Evolutionary conservation across 1,140 invertebrate species (phyloP), one percentile per base, ranked within the genome.

Genomic region (Venustaconcha ellipsiformis): DNA sequence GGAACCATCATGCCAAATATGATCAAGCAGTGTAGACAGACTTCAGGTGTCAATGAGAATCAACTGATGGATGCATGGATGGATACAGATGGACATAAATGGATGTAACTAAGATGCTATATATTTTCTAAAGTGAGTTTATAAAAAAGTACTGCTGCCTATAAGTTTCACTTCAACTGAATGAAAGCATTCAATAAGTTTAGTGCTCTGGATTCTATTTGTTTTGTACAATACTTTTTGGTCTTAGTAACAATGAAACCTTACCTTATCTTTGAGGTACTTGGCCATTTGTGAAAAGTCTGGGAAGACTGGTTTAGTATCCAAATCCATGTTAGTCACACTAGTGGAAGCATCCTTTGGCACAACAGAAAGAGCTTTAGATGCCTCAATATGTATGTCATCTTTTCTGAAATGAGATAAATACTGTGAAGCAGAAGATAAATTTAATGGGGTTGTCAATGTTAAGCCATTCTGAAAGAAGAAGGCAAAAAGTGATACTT

Each of bases 361-460:
- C 37, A 48, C 37, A 48, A 48, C 37, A 48, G 37, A 48, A 48
- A 81, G 90, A 89, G 75, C 93, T 90, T 88, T 91, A 71, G 74
- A 87, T 18, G 95, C 94, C 90, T 95, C 94, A 18, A 90, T 90
- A 75, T 92, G 92, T 13, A 96, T 93, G 84, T 96, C 95, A 74
- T 94, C 94, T 89, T 95, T 95, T 48, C 94, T 94, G 81, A 59
- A 89, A 86, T 84, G 60, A 59, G 62, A 65, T 23, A 73, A 63
- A 26, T 48, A 48, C 37, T 48, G 6, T 48, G 37, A 48, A 8
- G 37, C 37, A 48, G 11, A 8, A 48, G 6, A 48, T 48, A 48
- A 48, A 48, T 48, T 48, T 8, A 6, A 48, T 48, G 37, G 4
- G 37, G 5, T 48, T 48, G 37, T 48, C 37, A 48, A 48, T 48